Evolutionary conservation across 2,113 vertebrate genomes (phyloP).

Genomic region (Neopipo cinnamomea): DNA sequence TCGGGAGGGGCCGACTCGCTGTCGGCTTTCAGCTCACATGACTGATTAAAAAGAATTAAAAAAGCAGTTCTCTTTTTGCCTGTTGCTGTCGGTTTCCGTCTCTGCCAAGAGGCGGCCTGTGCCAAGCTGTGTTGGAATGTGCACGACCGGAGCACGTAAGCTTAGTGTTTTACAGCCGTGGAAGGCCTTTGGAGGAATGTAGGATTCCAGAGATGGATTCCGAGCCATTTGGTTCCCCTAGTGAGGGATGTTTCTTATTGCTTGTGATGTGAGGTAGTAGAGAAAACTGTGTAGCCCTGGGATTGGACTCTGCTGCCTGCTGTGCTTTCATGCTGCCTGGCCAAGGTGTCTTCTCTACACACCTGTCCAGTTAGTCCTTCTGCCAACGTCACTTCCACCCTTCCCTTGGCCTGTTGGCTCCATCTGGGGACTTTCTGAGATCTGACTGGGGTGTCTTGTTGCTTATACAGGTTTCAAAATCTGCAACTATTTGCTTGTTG

Average conservation of each 20-base stretch:
- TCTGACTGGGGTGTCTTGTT: neutral
- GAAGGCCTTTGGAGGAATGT: neutral
- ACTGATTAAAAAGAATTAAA: neutral
- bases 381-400: neutral
- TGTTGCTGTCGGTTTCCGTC: neutral
- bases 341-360: neutral
- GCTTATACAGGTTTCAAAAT: neutral
- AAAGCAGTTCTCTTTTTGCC: neutral
- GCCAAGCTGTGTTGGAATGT: neutral
- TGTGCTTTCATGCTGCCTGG: neutral
- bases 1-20: neutral
- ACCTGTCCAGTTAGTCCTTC: neutral
- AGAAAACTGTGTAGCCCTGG: neutral
- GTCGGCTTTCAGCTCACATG: neutral
- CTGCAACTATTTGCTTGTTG: neutral
- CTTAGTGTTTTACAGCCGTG: fast-evolving
- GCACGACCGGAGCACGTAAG: fast-evolving
- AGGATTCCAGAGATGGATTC: neutral
- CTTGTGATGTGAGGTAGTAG: neutral
- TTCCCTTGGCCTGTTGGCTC: neutral
- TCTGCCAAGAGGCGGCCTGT: neutral
- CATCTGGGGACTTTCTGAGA: neutral
- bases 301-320: neutral
- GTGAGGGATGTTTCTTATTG: neutral
- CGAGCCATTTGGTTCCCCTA: neutral